Evolutionary conservation across 2,888 invertebrate genomes (phyloP).

Genomic region (Chloroclysta siterata): DNA sequence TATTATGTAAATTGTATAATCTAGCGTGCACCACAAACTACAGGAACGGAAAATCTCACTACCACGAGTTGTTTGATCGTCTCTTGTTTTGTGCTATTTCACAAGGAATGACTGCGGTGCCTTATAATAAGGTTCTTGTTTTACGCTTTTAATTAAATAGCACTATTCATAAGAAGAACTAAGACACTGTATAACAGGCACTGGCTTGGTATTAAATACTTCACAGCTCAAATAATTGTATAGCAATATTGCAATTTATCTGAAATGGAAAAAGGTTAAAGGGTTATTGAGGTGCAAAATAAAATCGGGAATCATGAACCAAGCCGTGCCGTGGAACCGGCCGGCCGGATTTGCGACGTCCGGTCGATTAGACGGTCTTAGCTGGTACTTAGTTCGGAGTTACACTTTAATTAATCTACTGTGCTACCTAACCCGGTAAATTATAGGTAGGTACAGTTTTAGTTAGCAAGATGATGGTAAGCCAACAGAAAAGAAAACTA

Average conservation of each 20-base stretch:
- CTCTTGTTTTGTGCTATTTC: neutral
- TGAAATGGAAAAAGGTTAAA: neutral
- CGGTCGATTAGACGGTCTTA: constrained; percentile 38
- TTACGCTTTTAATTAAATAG: neutral
- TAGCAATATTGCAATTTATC: neutral
- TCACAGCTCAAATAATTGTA: neutral
- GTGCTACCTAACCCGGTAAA: neutral
- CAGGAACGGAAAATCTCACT: constrained; percentile 14
- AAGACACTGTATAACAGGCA: neutral
- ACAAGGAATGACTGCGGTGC: too few relatives aligned
- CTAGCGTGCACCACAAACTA: constrained; percentile 27
- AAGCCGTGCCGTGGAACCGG: constrained; percentile 63
- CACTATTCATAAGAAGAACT: neutral
- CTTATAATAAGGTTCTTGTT: neutral
- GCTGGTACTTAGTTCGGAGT: constrained; percentile 17
- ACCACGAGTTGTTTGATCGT: constrained; percentile 3
- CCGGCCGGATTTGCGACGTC: constrained; percentile 58
- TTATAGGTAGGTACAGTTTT: too few relatives aligned
- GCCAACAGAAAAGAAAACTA: too few relatives aligned
- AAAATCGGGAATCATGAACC: constrained; percentile 40
- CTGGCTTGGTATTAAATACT: neutral
- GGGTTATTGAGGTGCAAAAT: constrained; percentile 6
- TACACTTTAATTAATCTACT: constrained; percentile 20
- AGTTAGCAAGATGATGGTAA: too few relatives aligned
- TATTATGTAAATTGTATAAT: constrained; percentile 45